Percentiles rank a stretch among this genome's conserved stretches.
Evolutionary conservation across 2,888 invertebrate species (phyloP).

Genomic region (Lithophane ornitopus): DNA sequence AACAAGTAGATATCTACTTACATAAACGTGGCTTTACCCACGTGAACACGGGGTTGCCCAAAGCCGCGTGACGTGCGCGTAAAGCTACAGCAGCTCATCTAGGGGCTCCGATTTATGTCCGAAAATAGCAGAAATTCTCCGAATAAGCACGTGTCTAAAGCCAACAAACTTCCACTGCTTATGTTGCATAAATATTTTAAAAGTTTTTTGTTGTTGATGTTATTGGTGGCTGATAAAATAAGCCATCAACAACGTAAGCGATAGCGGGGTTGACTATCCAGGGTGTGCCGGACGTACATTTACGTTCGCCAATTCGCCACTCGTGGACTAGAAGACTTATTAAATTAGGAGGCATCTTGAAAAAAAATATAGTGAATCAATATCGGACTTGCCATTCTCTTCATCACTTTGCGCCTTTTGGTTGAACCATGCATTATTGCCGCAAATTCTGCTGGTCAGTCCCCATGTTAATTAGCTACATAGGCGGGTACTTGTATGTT

Average conservation of each 20-base stretch:
- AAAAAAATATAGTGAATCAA: neutral
- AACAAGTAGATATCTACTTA: constrained; percentile 6
- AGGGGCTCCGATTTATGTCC: constrained; percentile 14
- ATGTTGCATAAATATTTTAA: neutral
- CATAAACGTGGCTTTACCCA: constrained; percentile 6
- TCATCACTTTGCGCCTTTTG: no score
- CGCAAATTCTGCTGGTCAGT: constrained; percentile 25
- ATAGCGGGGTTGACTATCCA: neutral
- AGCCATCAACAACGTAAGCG: neutral
- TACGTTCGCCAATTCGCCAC: no score
- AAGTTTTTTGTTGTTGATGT: neutral
- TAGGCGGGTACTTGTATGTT: constrained; percentile 28
- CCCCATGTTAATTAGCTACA: constrained; percentile 41
- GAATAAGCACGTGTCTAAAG: constrained; percentile 12
- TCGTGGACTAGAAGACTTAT: neutral
- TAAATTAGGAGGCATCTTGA: neutral
- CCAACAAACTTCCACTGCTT: constrained; percentile 14
- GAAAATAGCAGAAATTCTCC: constrained; percentile 13
- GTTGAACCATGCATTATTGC: neutral
- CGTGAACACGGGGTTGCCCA: constrained; percentile 7
- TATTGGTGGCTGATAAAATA: neutral
- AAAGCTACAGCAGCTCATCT: neutral
- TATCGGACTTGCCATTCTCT: neutral
- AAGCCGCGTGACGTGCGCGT: constrained; percentile 8
- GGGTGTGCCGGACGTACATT: neutral